Conservation (phyloP, 64 coral and sea anemone species). For the Acropora tenuis region DNA sequence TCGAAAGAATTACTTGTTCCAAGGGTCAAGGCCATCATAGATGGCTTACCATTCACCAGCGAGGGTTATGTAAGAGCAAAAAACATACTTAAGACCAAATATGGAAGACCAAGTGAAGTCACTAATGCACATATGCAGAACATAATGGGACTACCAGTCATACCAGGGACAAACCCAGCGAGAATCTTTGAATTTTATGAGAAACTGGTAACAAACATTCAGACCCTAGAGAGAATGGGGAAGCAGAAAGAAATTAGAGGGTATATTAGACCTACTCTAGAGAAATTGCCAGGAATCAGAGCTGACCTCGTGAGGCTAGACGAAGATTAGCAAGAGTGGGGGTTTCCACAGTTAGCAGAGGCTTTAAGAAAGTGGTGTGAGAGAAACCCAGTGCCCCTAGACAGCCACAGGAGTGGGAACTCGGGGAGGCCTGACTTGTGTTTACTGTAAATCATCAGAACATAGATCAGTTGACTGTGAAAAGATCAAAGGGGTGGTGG, state of each 20-base stretch:
- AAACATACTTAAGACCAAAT: slow-evolving; percentile 46
- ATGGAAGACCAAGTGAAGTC: slow-evolving; percentile 59
- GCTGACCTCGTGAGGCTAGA: slow-evolving; percentile 57
- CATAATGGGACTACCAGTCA: slow-evolving; percentile 29
- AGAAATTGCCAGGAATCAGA: slow-evolving; percentile 66
- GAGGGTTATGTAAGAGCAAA: slow-evolving; percentile 50
- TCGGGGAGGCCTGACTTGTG: slow-evolving; percentile 2
- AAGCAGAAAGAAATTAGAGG: slow-evolving; percentile 51
- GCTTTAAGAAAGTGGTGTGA: slow-evolving; percentile 68
- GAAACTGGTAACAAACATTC: slow-evolving; percentile 6
- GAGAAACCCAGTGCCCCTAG: slow-evolving; percentile 40
- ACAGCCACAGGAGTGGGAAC: background rate
- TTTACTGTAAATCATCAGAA: slow-evolving; percentile 23
- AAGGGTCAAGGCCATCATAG: slow-evolving; percentile 47
- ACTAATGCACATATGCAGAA: slow-evolving; percentile 56
- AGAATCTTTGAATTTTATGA: slow-evolving; percentile 50
- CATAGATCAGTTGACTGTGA: slow-evolving; percentile 50
- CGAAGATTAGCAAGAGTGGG: slow-evolving; percentile 67
- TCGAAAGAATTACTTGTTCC: slow-evolving; percentile 57
- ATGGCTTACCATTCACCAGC: slow-evolving; percentile 50
- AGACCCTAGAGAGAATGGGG: slow-evolving; percentile 38
- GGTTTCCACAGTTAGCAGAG: slow-evolving; percentile 55
- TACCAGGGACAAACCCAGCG: background rate
- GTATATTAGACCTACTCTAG: slow-evolving; percentile 51
- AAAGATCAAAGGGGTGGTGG: slow-evolving; percentile 1